Conservation (phyloP, 2,797 vertebrate species). For the Mastacembelus armatus region DNA sequence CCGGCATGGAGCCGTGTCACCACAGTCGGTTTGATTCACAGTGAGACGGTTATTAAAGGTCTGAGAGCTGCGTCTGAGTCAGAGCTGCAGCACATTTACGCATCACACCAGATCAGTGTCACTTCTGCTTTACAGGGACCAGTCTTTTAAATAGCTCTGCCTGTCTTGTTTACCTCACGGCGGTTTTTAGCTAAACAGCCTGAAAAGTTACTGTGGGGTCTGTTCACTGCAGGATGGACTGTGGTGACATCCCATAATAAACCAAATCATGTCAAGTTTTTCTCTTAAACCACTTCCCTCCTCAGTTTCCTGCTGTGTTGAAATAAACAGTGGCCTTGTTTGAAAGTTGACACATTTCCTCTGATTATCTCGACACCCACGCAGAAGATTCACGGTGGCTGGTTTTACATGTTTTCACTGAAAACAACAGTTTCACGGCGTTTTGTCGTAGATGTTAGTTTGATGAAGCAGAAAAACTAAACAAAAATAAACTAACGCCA, state of each 20-base stretch:
- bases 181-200: no score
- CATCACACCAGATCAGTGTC: no score
- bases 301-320: constrained; percentile 23
- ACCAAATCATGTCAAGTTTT: neutral
- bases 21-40: no score
- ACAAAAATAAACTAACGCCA: neutral
- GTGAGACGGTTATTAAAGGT: no score
- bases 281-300: constrained; percentile 24
- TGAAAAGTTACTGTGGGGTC: neutral
- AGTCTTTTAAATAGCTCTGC: no score
- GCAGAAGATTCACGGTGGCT: neutral
- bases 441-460: no score
- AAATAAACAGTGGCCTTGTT: constrained; percentile 18
- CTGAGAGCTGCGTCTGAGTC: no score
- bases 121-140: no score
- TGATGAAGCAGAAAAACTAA: neutral
- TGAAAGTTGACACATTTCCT: constrained; percentile 32
- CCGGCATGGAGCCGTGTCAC: no score
- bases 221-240: no score
- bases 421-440: no score
- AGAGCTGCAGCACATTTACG: no score
- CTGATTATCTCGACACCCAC: neutral
- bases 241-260: constrained; percentile 43
- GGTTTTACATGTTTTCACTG: neutral
- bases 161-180: neutral